Percentiles rank a stretch among this genome's conserved stretches.
Conservation (phyloP, 2,888 invertebrate species). For the Liopterus haemorrhoidalis region DNA sequence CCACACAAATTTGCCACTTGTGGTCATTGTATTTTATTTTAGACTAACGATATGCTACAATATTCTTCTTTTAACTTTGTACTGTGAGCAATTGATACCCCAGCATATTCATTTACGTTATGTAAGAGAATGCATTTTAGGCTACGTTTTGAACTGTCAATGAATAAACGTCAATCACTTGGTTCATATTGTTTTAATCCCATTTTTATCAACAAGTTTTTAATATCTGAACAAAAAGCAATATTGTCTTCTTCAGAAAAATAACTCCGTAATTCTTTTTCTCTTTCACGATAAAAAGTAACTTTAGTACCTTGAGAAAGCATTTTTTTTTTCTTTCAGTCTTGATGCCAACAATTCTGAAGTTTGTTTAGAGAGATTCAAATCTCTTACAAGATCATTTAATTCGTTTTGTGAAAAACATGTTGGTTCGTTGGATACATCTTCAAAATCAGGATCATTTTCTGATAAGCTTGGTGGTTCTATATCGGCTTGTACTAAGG, state of each 20-base stretch:
- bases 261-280: conserved; percentile 20
- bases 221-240: conserved; percentile 26
- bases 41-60: conserved; percentile 8
- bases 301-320: conserved; percentile 15
- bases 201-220: conserved; percentile 20
- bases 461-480: too few species aligned
- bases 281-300: conserved; percentile 23
- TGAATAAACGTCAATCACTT: conserved; percentile 30
- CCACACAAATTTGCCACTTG: conserved; percentile 12
- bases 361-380: conserved; percentile 29
- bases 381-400: conserved; percentile 29
- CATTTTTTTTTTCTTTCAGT: conserved; percentile 28
- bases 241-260: conserved; percentile 24
- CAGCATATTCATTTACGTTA: conserved; percentile 26
- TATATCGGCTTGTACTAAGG: too few species aligned
- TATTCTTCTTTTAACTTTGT: conserved; percentile 25
- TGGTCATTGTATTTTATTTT: conserved; percentile 22
- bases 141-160: conserved; percentile 28
- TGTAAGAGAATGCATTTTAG: conserved; percentile 28
- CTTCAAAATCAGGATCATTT: too few species aligned
- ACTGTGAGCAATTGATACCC: conserved; percentile 25
- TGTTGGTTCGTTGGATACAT: too few species aligned
- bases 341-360: conserved; percentile 30
- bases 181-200: conserved; percentile 25
- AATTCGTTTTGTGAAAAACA: conserved; percentile 27